A percentile compares a stretch with the other conserved stretches of the same genome.
Evolutionary conservation across 2,888 invertebrate species (phyloP).

Genomic region (Palloptera scutellata): DNA sequence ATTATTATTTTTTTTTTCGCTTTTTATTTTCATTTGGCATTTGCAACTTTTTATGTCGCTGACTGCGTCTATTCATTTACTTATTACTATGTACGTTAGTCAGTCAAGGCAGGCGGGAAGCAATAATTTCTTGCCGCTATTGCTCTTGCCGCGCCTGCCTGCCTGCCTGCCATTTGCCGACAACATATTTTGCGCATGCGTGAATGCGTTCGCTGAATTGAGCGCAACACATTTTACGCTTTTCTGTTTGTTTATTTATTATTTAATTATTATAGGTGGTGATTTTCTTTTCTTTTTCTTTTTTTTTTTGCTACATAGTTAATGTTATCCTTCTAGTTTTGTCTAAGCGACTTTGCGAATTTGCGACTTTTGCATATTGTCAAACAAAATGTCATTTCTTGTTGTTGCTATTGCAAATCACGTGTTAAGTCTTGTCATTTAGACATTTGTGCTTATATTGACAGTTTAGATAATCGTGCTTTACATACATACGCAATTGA

Average conservation of each 20-base stretch:
- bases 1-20: not conserved
- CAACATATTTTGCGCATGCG: conserved; percentile 33
- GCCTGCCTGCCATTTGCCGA: conserved; percentile 18
- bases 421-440: not conserved
- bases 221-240: conserved; percentile 7
- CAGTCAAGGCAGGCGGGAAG: not conserved
- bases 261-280: not conserved
- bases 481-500: too few relatives aligned
- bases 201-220: conserved; percentile 29
- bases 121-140: not conserved
- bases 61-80: not conserved
- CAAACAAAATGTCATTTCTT: not conserved
- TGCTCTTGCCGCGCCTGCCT: not conserved
- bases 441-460: not conserved
- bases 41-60: not conserved
- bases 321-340: not conserved
- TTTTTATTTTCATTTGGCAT: not conserved
- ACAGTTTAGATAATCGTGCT: not conserved
- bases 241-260: not conserved
- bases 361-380: not conserved
- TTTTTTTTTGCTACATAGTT: too few relatives aligned
- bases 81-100: not conserved
- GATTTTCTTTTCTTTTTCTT: too few relatives aligned
- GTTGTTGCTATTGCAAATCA: conserved; percentile 4
- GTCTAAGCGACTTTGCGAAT: not conserved